These are phyloP conservation scores for Lepidonotus clava DNA, from an alignment of 2,888 invertebrate species.

Conservation along the genomic window DNA sequence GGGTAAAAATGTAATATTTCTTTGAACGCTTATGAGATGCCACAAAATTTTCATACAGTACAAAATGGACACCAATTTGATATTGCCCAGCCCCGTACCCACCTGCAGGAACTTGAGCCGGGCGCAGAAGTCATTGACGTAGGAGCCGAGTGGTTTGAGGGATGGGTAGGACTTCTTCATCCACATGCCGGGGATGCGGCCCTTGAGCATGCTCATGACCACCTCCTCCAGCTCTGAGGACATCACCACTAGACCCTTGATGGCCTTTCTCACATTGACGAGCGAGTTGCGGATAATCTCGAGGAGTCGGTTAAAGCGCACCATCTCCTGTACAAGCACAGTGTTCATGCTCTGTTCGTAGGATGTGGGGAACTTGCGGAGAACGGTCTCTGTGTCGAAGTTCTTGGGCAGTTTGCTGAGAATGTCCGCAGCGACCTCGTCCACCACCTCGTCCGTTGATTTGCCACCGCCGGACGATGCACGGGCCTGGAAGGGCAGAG, in stretches of 20 bases:
- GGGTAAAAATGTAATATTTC: no score
- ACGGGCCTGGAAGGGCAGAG: constrained; percentile 76
- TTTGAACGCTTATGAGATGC: no score
- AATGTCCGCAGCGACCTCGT: constrained; percentile 89
- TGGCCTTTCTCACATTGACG: constrained; percentile 79
- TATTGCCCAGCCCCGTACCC: no score
- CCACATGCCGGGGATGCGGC: constrained; percentile 83
- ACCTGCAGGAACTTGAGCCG: constrained; percentile 84
- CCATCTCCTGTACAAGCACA: constrained; percentile 81
- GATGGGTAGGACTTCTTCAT: constrained; percentile 81
- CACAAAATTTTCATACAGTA: no score
- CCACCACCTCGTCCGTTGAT: constrained; percentile 90
- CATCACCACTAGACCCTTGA: constrained; percentile 91
- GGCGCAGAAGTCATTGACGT: constrained; percentile 80
- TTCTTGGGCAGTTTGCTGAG: constrained; percentile 82
- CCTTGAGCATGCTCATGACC: constrained; percentile 89
- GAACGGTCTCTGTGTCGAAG: constrained; percentile 79
- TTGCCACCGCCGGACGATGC: constrained; percentile 81
- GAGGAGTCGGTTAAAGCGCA: constrained; percentile 80
- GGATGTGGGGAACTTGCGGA: constrained; percentile 80
- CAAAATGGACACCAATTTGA: no score
- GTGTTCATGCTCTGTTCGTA: constrained; percentile 82
- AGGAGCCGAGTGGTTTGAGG: constrained; percentile 81
- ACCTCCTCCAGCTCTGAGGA: constrained; percentile 92
- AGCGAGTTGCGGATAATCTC: constrained; percentile 76